phyloP scores from a whole-genome alignment of 2,797 vertebrate genomes.

The Malacoraja senta region DNA sequence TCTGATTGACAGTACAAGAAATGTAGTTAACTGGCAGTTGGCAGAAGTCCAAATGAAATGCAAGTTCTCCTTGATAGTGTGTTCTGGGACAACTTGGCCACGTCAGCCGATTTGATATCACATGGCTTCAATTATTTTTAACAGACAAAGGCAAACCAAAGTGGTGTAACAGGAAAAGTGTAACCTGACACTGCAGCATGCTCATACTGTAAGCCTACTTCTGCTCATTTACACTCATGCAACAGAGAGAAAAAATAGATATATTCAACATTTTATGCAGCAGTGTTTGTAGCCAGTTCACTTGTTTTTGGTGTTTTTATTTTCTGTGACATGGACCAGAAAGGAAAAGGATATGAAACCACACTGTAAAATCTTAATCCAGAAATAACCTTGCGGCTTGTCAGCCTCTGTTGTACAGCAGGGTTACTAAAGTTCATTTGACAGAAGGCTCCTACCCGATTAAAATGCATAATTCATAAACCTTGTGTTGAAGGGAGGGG shows the following conservation, averaged over 20 bases:
- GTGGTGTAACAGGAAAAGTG: constrained; percentile 53
- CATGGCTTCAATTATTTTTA: constrained; percentile 57
- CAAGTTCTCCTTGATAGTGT: constrained; percentile 42
- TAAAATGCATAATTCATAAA: not conserved
- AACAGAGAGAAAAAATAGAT: not conserved
- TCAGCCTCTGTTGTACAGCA: not conserved
- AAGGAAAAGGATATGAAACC: not conserved
- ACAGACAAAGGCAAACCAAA: constrained; percentile 40
- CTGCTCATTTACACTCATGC: not conserved
- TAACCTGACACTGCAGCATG: constrained; percentile 42
- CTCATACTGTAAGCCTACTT: not conserved
- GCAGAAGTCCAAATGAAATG: not conserved
- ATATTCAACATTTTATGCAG: too few relatives aligned
- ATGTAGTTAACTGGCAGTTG: not conserved
- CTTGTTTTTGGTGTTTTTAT: not conserved
- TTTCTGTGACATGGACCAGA: too few relatives aligned
- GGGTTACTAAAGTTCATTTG: constrained; percentile 49
- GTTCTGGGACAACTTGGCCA: constrained; percentile 47
- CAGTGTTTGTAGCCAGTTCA: too few relatives aligned
- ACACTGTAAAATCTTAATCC: not conserved
- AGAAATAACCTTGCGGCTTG: constrained; percentile 45
- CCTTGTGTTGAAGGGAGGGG: not conserved
- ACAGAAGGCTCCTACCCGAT: not conserved
- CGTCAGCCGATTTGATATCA: constrained; percentile 56
- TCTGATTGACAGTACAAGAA: not conserved